Conservation (phyloP, 2,797 vertebrate species). For the Carcharodon carcharias region DNA sequence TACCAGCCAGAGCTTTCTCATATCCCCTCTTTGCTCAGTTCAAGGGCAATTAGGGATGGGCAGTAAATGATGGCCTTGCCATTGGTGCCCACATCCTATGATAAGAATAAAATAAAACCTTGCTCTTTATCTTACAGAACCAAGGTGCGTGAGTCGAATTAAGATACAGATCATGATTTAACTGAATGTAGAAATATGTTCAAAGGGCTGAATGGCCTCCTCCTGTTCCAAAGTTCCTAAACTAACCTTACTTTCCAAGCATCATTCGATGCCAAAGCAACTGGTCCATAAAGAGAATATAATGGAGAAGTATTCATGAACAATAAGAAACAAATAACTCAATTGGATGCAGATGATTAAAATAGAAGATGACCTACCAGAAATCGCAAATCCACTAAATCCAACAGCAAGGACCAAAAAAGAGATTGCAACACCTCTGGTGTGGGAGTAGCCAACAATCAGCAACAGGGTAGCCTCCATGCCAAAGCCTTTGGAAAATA, state of each 20-base stretch:
- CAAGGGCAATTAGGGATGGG: neutral
- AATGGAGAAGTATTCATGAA: neutral
- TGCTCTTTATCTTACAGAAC: neutral
- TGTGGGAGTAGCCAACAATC: slow-evolving; percentile 95
- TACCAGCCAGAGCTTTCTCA: too few relatives aligned
- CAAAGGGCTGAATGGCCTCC: neutral
- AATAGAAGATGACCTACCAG: slow-evolving; percentile 64
- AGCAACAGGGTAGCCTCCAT: slow-evolving; percentile 94
- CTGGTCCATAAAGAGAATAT: neutral
- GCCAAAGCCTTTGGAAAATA: slow-evolving; percentile 75
- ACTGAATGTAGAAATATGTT: neutral
- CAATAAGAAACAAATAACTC: neutral
- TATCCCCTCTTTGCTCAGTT: neutral
- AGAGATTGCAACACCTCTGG: slow-evolving; percentile 82
- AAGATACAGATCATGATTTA: neutral
- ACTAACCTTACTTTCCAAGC: neutral
- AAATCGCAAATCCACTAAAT: slow-evolving; percentile 97
- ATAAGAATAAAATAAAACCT: neutral
- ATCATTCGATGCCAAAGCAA: neutral
- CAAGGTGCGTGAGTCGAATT: neutral
- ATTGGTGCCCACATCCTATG: neutral
- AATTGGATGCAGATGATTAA: neutral
- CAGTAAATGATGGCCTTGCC: neutral
- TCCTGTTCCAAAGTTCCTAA: neutral
- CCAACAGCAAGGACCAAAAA: slow-evolving; percentile 93